Evolutionary conservation across 2,888 invertebrate species (phyloP).

Genomic region (Drosophila falleni): DNA sequence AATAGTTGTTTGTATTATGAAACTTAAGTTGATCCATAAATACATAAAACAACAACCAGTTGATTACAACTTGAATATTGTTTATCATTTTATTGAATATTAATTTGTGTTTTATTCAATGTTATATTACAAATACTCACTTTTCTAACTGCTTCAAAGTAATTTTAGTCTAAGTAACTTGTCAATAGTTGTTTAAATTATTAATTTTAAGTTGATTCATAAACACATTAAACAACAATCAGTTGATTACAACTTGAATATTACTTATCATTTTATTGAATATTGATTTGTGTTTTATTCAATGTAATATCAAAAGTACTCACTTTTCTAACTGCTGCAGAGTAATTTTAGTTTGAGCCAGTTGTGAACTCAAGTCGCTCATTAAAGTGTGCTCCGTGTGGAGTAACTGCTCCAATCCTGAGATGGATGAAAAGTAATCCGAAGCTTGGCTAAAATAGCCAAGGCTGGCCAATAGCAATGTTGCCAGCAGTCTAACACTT

Average conservation of each 20-base stretch:
- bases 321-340: slow-evolving; percentile 73
- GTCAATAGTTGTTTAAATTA: slow-evolving; percentile 23
- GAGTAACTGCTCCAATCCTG: slow-evolving; percentile 75
- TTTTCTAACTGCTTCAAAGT: slow-evolving; percentile 67
- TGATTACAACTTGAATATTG: slow-evolving; percentile 4
- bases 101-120: neutral
- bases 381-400: slow-evolving; percentile 76
- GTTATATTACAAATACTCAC: slow-evolving; percentile 50
- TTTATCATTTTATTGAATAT: neutral
- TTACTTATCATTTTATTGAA: neutral
- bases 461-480: slow-evolving; percentile 42
- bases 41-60: slow-evolving; percentile 19
- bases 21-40: slow-evolving; percentile 1
- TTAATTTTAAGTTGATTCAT: slow-evolving; percentile 3
- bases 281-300: neutral
- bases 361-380: slow-evolving; percentile 65
- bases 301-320: slow-evolving; percentile 27
- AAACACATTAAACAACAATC: slow-evolving; percentile 18
- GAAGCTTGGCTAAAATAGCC: slow-evolving; percentile 41
- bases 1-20: slow-evolving; percentile 25
- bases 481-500: slow-evolving; percentile 10
- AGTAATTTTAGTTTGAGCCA: slow-evolving; percentile 55
- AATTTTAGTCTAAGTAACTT: slow-evolving; percentile 46
- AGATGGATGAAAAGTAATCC: slow-evolving; percentile 81
- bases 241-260: slow-evolving; percentile 7